phyloP scores from a whole-genome alignment of 1,140 invertebrate species.

The Monomorium pharaonis region DNA sequence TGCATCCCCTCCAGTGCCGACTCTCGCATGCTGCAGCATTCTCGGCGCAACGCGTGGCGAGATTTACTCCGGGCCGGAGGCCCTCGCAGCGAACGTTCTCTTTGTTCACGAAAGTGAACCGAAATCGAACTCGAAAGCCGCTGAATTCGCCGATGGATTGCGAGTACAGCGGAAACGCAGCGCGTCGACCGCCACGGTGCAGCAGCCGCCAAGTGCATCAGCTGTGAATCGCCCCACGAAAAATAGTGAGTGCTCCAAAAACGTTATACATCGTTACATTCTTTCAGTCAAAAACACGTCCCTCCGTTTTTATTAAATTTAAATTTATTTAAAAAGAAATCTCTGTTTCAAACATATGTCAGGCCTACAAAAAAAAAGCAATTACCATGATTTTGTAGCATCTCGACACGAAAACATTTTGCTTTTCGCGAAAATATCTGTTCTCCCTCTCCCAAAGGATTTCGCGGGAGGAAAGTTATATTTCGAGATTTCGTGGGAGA shows the following conservation, averaged over 20 bases:
- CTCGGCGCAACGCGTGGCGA: conserved; percentile 7
- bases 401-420: background rate
- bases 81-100: conserved; percentile 4
- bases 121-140: conserved; percentile 22
- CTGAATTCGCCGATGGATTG: conserved; percentile 32
- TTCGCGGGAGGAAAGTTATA: background rate
- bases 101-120: conserved; percentile 59
- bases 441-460: too few species aligned
- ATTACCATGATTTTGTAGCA: background rate
- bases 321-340: background rate
- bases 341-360: background rate
- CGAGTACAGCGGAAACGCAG: background rate
- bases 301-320: background rate
- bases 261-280: background rate
- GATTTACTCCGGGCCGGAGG: background rate
- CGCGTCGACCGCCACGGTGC: background rate
- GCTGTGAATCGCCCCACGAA: background rate
- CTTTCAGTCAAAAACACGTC: background rate
- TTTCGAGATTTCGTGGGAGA: background rate
- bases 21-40: background rate
- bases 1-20: conserved; percentile 16
- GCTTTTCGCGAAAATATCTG: background rate
- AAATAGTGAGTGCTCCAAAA: conserved; percentile 44
- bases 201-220: conserved; percentile 57
- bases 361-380: too few species aligned